Evolutionary conservation across 2,888 invertebrate species (phyloP), one percentile per base, ranked within the genome.

Genomic region (Calliopum simillimum): DNA sequence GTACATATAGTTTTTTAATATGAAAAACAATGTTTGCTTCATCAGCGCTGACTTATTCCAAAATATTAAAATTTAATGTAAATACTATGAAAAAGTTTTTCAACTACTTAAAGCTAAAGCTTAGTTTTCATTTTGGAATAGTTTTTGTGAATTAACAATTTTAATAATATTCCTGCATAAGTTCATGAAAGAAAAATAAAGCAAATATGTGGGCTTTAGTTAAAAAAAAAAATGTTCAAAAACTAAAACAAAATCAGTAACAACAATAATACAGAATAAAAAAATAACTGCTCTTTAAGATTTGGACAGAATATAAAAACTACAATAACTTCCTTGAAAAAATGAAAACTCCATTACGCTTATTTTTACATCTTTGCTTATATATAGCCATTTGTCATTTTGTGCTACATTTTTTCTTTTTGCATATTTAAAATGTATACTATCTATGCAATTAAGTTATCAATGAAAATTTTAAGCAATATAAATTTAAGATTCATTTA

Each of bases 211-310:
- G 12, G 19, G 5, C 16, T 49, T 49, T n/a, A n/a, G n/a, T n/a
- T n/a, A n/a, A n/a, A n/a, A n/a, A 2, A 49, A 49, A 49, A 49
- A 49, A 12, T 49, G 14, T 16, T 56, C 16, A 56, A 56, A 25
- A 56, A 56, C 55, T 23, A 23, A 68, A 74, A 75, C 68, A 73
- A 71, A 73, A 72, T 76, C 63, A 75, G 76, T 79, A 79, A 79
- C 78, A 80, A 80, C 78, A 80, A 79, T 79, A 80, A 80, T 79
- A 80, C 79, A 79, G 76, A 80, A 73, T 68, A 65, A 70, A 53
- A 58, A 62, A 63, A n/a, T n/a, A n/a, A 44, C 21, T 53, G 8
- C 19, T 19, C 59, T 41, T 68, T 61, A 33, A 33, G 33, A 33
- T 33, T 41, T n/a, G 44, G 46, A 46, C 13, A 61, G 33, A 44